Percentiles rank a stretch among this genome's conserved stretches.
phyloP scores from a whole-genome alignment of 2,888 invertebrate species.

The Nomada goodeniana region DNA sequence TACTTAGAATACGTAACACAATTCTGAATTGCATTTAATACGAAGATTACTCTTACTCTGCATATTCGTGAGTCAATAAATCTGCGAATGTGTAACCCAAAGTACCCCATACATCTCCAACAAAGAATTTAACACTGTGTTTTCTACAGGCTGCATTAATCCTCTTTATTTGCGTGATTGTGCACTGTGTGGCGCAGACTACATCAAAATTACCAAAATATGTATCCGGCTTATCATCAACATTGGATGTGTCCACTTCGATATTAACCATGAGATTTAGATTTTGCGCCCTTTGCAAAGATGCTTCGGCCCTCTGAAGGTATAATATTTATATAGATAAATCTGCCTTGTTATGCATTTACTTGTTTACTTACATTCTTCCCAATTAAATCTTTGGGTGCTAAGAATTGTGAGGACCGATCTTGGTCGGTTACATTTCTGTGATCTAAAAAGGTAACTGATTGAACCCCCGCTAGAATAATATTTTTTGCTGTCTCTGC shows the following conservation, averaged over 20 bases:
- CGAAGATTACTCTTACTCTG: slow-evolving; percentile 87
- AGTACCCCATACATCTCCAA: slow-evolving; percentile 96
- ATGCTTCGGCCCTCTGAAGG: slow-evolving; percentile 92
- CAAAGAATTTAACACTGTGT: slow-evolving; percentile 92
- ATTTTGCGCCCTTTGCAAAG: slow-evolving; percentile 90
- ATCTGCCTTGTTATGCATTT: neutral
- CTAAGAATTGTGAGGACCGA: slow-evolving; percentile 93
- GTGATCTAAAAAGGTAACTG: slow-evolving; percentile 93
- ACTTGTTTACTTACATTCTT: slow-evolving; percentile 88
- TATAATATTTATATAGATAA: slow-evolving; percentile 12
- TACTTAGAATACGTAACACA: neutral
- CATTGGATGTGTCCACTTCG: slow-evolving; percentile 87
- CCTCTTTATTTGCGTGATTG: slow-evolving; percentile 89
- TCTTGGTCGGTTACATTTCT: slow-evolving; percentile 90
- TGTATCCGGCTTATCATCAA: slow-evolving; percentile 88
- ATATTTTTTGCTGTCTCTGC: slow-evolving; percentile 99
- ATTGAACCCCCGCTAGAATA: slow-evolving; percentile 96
- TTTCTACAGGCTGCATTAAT: slow-evolving; percentile 92
- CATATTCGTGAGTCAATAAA: slow-evolving; percentile 92
- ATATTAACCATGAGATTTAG: slow-evolving; percentile 98
- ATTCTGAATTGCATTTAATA: neutral
- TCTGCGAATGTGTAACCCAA: slow-evolving; percentile 97
- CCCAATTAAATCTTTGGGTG: slow-evolving; percentile 89
- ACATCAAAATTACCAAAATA: slow-evolving; percentile 93
- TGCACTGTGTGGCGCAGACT: slow-evolving; percentile 92